phyloP scores from a whole-genome alignment of 30 jellyfish, hydroid and myxozoan genomes.

The Turritopsis dohrnii region DNA sequence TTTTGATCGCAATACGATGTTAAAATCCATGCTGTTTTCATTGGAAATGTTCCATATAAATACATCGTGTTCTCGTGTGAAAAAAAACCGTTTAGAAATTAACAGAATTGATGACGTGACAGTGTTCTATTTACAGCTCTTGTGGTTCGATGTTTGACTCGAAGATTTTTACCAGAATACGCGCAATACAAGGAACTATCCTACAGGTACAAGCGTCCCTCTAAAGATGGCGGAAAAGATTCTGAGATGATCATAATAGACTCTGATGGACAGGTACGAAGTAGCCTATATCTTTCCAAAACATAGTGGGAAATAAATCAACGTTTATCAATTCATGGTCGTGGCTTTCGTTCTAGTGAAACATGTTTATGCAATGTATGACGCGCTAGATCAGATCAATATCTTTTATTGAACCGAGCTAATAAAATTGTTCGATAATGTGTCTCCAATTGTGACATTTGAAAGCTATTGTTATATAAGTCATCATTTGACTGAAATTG shows the following conservation, averaged over 20 bases:
- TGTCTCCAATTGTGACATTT: neutral
- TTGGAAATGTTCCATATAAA: neutral
- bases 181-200: conserved; percentile 61
- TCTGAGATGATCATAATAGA: conserved; percentile 9
- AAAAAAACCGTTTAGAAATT: neutral
- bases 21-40: no score
- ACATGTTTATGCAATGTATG: neutral
- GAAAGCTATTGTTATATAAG: neutral
- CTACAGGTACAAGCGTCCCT: conserved; percentile 33
- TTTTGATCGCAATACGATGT: no score
- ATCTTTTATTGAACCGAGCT: neutral
- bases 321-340: neutral
- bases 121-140: conserved; percentile 42
- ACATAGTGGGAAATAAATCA: neutral
- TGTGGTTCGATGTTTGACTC: conserved; percentile 78
- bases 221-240: conserved; percentile 13
- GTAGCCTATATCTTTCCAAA: neutral
- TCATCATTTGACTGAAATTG: neutral
- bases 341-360: no score
- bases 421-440: no score
- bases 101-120: neutral
- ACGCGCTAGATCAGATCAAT: neutral
- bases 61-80: neutral
- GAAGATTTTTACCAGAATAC: conserved; percentile 80
- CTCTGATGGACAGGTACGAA: conserved; percentile 25